Evolutionary conservation across 1,140 invertebrate species (phyloP), one percentile per base, ranked within the genome.

Genomic region (Liolophura sinensis): DNA sequence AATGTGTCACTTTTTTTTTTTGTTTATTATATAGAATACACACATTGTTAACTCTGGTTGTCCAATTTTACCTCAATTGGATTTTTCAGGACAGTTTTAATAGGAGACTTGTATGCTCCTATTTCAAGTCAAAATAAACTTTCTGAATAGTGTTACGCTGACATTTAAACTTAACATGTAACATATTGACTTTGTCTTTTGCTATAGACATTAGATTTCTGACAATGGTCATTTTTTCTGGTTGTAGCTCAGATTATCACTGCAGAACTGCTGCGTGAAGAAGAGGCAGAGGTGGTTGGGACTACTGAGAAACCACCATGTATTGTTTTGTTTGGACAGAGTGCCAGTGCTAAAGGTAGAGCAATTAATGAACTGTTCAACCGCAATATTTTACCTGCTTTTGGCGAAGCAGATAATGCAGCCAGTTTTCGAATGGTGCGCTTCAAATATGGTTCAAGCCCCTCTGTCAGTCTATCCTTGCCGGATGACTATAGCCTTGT

Each of bases 401-500:
- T 75, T 60, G 74, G 74, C 52, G 75, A 76, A 15, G 61, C 86
- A 14, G 86, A 88, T 48, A 68, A 56, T 12, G 56, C 60, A 47
- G 50, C 66, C 12, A 68, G 54, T 12, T 92, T 90, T 87, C 83
- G 91, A 81, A 91, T 90, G 89, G 89, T 93, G 70, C 88, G 89
- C 70, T 88, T 93, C 68, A 87, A 88, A 69, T 90, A 91, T 76
- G 91, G 91, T n/a, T 79, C 84, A 1, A 87, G 84, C 20, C 90
- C 89, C 52, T 87, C 89, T 70, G 86, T 92, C 5, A 90, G 89
- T 73, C 81, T 93, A 22, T 89, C 90, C 0, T 84, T 93, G 20
- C 90, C 90, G 27, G 86, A 90, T 66, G 91, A 92, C 75, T 92
- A 91, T 76, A 91, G 93, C 83, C 87, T 93, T 49, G 88, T 93